These are phyloP conservation scores for Diachasmimorpha longicaudata DNA, from an alignment of 1,140 invertebrate genomes.

Conservation along the genomic window DNA sequence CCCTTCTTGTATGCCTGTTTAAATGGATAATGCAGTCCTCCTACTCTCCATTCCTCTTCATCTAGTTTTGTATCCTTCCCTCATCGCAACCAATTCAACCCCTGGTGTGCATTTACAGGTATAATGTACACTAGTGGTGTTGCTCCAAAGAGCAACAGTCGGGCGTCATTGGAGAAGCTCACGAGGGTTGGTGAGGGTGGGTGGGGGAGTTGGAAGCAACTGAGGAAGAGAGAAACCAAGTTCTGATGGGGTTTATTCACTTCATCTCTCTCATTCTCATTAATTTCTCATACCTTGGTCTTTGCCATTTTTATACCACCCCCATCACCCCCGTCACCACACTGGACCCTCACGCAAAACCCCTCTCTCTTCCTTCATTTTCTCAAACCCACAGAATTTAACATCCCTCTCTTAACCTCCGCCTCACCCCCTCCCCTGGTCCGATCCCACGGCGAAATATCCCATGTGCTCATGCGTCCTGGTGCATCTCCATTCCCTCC, in stretches of 20 bases:
- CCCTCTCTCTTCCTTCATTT: not conserved
- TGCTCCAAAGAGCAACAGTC: not conserved
- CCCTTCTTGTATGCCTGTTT: slow-evolving; percentile 24
- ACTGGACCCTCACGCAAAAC: not conserved
- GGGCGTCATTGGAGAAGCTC: not conserved
- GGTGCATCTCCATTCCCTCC: not conserved
- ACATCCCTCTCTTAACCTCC: not conserved
- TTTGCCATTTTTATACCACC: not conserved
- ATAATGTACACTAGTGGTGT: not conserved
- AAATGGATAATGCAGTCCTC: slow-evolving; percentile 20
- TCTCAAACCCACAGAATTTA: slow-evolving; percentile 2
- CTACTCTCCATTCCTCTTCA: not conserved
- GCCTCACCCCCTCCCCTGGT: not conserved
- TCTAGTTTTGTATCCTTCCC: not conserved
- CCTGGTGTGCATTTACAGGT: not conserved
- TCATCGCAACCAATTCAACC: not conserved
- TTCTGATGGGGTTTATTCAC: not conserved
- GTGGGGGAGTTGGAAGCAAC: no score
- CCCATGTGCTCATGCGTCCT: slow-evolving; percentile 24
- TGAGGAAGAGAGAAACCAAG: not conserved
- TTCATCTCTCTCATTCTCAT: not conserved
- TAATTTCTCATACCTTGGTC: not conserved
- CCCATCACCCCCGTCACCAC: not conserved
- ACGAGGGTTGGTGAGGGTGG: no score
- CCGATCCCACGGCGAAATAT: no score